Percentiles rank a stretch among this genome's conserved stretches.
phyloP scores from a whole-genome alignment of 2,113 vertebrate species.

The Ursus arctos region DNA sequence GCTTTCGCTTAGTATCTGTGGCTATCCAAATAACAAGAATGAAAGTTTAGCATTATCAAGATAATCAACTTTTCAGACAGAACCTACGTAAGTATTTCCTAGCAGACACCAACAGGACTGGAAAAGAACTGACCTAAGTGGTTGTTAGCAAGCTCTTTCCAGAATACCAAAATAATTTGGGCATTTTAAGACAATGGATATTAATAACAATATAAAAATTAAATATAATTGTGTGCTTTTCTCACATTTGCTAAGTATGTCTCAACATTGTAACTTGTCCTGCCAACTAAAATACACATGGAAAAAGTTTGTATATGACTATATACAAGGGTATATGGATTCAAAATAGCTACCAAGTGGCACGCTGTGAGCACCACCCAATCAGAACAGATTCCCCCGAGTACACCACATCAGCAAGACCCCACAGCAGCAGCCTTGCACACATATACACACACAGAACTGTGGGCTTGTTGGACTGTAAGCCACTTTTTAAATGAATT shows the following conservation, averaged over 20 bases:
- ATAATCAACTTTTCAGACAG: constrained; percentile 28
- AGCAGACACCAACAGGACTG: background rate
- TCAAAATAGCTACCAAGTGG: background rate
- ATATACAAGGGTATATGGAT: background rate
- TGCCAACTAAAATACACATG: background rate
- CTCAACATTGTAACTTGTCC: background rate
- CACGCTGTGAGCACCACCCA: background rate
- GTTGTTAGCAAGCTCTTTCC: background rate
- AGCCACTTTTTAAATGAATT: background rate
- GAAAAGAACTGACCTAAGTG: background rate
- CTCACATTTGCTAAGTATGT: background rate
- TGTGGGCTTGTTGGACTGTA: background rate
- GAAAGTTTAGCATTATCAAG: background rate
- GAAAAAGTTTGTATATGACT: background rate
- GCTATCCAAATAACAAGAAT: constrained; percentile 41
- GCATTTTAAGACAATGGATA: background rate
- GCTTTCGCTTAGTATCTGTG: background rate
- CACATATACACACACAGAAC: background rate
- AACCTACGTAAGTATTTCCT: background rate
- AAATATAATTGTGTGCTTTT: background rate
- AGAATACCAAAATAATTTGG: constrained; percentile 18
- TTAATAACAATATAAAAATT: constrained; percentile 38
- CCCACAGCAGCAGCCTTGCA: background rate
- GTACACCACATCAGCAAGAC: no score
- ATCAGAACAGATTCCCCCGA: background rate